Evolutionary conservation across 2,888 invertebrate genomes (phyloP).

Genomic region (Masnerella sp.): DNA sequence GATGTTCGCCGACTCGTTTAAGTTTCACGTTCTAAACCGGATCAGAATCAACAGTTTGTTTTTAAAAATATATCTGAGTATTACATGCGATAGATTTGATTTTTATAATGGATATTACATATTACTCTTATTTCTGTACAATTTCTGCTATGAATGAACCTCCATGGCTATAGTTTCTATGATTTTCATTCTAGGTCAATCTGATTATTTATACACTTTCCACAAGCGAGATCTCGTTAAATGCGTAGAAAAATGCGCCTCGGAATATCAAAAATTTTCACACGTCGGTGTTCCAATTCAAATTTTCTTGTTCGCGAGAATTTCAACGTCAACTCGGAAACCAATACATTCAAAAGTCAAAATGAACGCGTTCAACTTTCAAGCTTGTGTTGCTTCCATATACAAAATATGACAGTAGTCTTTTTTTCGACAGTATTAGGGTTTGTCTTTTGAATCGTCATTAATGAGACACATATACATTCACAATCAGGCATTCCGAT

Average conservation of each 20-base stretch:
- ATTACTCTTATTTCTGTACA: constrained; percentile 34
- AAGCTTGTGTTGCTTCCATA: not conserved
- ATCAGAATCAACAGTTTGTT: constrained; percentile 13
- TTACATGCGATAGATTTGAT: constrained; percentile 40
- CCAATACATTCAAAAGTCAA: not conserved
- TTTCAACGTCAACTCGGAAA: constrained; percentile 1
- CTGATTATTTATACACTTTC: constrained; percentile 27
- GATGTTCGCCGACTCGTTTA: not conserved
- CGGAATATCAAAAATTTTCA: constrained; percentile 32
- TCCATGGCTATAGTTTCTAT: constrained; percentile 11
- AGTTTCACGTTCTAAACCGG: constrained; percentile 4
- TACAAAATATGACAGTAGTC: constrained; percentile 14
- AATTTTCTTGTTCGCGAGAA: constrained; percentile 1
- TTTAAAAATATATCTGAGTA: constrained; percentile 48
- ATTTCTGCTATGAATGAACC: constrained; percentile 20
- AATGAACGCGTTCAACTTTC: not conserved
- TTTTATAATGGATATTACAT: not conserved
- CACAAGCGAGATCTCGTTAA: constrained; percentile 26
- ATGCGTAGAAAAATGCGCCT: constrained; percentile 39
- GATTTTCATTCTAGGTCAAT: not conserved
- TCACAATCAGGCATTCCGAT: constrained; percentile 7
- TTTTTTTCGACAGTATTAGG: too few species aligned
- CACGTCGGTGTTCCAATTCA: not conserved
- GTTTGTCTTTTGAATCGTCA: too few species aligned
- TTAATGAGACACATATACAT: constrained; percentile 12